These are phyloP conservation scores for Channa maculata DNA, from an alignment of 2,113 vertebrate genomes.

Conservation along the genomic window DNA sequence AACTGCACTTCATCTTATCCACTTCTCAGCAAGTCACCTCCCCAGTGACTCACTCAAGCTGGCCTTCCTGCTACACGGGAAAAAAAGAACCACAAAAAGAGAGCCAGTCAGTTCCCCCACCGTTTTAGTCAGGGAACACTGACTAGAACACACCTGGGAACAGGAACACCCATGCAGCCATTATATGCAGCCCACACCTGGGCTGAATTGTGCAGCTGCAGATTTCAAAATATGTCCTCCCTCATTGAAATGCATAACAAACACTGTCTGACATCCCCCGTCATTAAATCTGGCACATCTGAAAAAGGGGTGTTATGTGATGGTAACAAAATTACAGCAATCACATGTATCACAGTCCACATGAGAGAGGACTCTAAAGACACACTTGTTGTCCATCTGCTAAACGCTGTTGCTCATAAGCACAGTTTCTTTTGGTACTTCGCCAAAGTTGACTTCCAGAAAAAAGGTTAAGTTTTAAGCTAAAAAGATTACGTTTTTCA, in stretches of 20 bases:
- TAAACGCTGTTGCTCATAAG: constrained; percentile 17
- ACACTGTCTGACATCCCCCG: constrained; percentile 48
- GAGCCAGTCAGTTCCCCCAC: background rate
- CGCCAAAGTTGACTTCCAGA: constrained; percentile 6
- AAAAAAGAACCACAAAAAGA: constrained; percentile 26
- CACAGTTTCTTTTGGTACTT: background rate
- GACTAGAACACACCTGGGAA: constrained; percentile 9
- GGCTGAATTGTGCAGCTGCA: constrained; percentile 41
- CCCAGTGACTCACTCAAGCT: constrained; percentile 45
- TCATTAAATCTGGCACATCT: constrained; percentile 53
- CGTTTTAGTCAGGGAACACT: background rate
- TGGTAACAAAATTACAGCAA: constrained; percentile 41
- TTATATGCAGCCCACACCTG: constrained; percentile 52
- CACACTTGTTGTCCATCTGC: constrained; percentile 27
- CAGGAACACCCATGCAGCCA: background rate
- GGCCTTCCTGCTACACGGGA: constrained; percentile 19
- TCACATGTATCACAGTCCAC: constrained; percentile 50
- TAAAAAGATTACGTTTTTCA: background rate
- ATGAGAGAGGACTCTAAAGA: constrained; percentile 21
- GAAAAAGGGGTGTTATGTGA: constrained; percentile 63
- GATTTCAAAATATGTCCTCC: constrained; percentile 69
- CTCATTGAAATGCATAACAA: constrained; percentile 30
- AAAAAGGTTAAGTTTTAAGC: no score
- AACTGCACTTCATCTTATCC: constrained; percentile 17
- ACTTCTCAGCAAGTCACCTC: constrained; percentile 45